Evolutionary conservation across 1,140 invertebrate genomes (phyloP).

Genomic region (Drosophila kikkawai): DNA sequence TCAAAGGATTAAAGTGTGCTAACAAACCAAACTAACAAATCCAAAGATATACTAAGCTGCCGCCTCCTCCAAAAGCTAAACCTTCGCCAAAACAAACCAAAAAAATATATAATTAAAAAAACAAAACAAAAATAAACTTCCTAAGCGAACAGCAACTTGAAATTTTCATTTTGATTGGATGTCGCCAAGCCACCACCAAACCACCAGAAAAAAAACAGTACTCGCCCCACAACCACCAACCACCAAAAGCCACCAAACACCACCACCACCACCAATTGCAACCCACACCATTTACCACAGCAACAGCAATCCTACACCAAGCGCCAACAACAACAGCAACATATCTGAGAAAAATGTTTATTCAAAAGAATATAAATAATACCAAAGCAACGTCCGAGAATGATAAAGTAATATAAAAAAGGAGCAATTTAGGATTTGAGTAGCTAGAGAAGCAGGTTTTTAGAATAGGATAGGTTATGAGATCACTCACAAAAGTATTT

Average conservation of each 20-base stretch:
- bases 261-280: conserved; percentile 47
- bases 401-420: conserved; percentile 52
- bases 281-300: conserved; percentile 70
- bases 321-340: conserved; percentile 56
- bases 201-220: conserved; percentile 36
- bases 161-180: conserved; percentile 68
- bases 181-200: conserved; percentile 38
- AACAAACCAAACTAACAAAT: conserved; percentile 39
- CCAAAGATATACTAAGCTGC: conserved; percentile 45
- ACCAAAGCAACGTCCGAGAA: conserved; percentile 23
- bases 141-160: conserved; percentile 49
- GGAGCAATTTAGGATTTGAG: conserved; percentile 62
- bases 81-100: conserved; percentile 37
- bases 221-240: conserved; percentile 50
- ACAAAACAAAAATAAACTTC: conserved; percentile 35
- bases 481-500: no score
- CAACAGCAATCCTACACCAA: conserved; percentile 70
- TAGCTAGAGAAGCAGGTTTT: background rate
- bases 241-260: conserved; percentile 18
- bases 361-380: conserved; percentile 28
- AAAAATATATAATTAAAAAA: conserved; percentile 16
- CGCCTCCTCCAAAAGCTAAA: conserved; percentile 45
- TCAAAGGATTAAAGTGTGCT: conserved; percentile 29
- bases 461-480: no score
- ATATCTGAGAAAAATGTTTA: conserved; percentile 44